Conservation (phyloP, 2,113 vertebrate genomes). For the Thamnophis sirtalis region DNA sequence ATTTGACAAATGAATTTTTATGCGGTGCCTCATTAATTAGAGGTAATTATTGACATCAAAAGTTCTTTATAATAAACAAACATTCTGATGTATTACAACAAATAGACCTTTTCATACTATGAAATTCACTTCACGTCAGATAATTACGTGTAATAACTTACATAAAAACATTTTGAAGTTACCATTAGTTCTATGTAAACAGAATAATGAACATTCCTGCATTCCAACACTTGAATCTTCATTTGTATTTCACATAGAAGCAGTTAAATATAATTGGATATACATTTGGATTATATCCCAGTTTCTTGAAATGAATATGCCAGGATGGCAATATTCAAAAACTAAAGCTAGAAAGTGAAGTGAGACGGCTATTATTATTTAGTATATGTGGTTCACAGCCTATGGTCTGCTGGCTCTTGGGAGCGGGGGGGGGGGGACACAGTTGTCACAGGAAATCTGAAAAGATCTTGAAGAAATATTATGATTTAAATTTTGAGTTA, state of each 20-base stretch:
- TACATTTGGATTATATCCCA: background rate
- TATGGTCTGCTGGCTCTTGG: background rate
- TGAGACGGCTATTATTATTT: background rate
- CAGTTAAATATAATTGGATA: background rate
- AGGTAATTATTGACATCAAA: background rate
- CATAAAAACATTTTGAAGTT: background rate
- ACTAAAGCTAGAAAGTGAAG: background rate
- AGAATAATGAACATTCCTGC: background rate
- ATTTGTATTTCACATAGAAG: background rate
- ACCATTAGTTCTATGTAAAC: background rate
- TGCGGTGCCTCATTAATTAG: background rate
- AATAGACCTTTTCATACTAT: background rate
- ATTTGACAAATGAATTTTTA: background rate
- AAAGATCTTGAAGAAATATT: background rate
- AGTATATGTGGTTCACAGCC: background rate
- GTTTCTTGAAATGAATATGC: background rate
- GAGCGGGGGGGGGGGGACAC: too few species aligned
- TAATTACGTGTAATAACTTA: background rate
- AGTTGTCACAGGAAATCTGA: background rate
- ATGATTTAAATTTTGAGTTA: background rate
- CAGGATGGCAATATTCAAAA: background rate
- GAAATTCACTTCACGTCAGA: background rate
- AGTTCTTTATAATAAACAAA: background rate
- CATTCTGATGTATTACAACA: background rate
- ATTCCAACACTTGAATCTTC: background rate